phyloP scores from a whole-genome alignment of 2,888 invertebrate species.

The Brachynemurus nebulosus region DNA sequence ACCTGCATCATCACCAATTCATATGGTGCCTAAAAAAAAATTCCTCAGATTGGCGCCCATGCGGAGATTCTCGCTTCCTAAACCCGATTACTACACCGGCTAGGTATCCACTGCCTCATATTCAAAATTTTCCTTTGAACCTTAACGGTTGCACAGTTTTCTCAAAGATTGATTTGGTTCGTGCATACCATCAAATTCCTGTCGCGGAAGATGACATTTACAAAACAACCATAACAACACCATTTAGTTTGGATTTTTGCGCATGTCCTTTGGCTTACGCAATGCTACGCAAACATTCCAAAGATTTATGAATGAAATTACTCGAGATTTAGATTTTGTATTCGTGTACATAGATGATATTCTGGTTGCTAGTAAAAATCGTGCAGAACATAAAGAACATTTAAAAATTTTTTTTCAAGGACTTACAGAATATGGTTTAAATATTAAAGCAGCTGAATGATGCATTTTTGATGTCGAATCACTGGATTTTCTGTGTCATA shows the following conservation, averaged over 20 bases:
- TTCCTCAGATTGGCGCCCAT: not conserved
- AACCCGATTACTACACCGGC: not conserved
- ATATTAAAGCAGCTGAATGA: slow-evolving; percentile 6
- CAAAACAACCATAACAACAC: not conserved
- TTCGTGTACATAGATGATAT: not conserved
- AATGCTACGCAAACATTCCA: not conserved
- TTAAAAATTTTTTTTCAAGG: slow-evolving; percentile 5
- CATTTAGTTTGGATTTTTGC: not conserved
- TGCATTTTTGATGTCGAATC: not conserved
- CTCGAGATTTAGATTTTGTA: not conserved
- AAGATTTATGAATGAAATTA: not conserved
- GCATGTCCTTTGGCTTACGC: not conserved
- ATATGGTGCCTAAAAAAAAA: not conserved
- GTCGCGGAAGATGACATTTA: not conserved
- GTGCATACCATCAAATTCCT: slow-evolving; percentile 23
- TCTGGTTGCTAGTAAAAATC: slow-evolving; percentile 15
- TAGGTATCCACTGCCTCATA: not conserved
- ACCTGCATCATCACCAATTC: not conserved
- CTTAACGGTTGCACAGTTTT: not conserved
- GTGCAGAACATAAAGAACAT: slow-evolving; percentile 16
- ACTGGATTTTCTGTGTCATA: not conserved
- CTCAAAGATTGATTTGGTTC: no score
- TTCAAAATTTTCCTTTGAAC: not conserved
- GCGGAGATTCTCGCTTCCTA: not conserved
- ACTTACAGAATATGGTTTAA: not conserved